Evolutionary conservation across 2,797 vertebrate genomes (phyloP).

Genomic region (Parambassis ranga): DNA sequence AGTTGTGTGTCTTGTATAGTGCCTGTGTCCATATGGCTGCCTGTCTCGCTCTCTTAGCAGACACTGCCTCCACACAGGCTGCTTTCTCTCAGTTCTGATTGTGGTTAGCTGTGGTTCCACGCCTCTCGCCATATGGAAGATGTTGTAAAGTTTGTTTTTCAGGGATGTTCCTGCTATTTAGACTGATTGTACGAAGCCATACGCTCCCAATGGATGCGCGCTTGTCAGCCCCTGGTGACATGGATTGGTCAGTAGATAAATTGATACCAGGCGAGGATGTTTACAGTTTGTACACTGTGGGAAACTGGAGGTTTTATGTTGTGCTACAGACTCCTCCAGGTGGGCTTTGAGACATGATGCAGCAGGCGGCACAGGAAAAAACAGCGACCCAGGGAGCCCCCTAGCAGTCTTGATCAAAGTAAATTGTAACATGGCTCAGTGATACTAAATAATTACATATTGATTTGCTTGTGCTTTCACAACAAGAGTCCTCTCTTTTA

Average conservation of each 20-base stretch:
- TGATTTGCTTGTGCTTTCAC: conserved; percentile 73
- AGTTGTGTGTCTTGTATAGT: conserved; percentile 91
- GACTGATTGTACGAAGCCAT: conserved; percentile 36
- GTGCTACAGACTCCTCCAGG: conserved; percentile 67
- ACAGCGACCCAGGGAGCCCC: conserved; percentile 72
- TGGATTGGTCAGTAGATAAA: conserved; percentile 66
- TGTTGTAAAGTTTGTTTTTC: conserved; percentile 76
- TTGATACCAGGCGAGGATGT: conserved; percentile 71
- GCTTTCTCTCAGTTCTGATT: conserved; percentile 31
- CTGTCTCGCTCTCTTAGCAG: conserved; percentile 85
- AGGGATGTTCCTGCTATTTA: conserved; percentile 67
- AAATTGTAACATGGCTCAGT: conserved; percentile 80
- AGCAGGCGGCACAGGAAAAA: conserved; percentile 73
- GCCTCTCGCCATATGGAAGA: conserved; percentile 73
- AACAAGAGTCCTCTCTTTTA: conserved; percentile 28
- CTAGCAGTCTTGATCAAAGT: conserved; percentile 83
- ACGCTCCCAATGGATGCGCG: conserved; percentile 35
- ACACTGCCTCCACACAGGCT: conserved; percentile 72
- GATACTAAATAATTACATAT: conserved; percentile 87
- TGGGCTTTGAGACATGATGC: conserved; percentile 77
- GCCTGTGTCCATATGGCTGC: conserved; percentile 90
- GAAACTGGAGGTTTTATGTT: conserved; percentile 63
- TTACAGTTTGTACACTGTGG: conserved; percentile 64
- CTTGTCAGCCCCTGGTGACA: conserved; percentile 59
- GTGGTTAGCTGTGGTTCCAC: conserved; percentile 59